A percentile compares a stretch with the other conserved stretches of the same genome.
These are phyloP conservation scores for Ariopsis seemanni DNA, from an alignment of 2,113 vertebrate genomes.

Conservation along the genomic window DNA sequence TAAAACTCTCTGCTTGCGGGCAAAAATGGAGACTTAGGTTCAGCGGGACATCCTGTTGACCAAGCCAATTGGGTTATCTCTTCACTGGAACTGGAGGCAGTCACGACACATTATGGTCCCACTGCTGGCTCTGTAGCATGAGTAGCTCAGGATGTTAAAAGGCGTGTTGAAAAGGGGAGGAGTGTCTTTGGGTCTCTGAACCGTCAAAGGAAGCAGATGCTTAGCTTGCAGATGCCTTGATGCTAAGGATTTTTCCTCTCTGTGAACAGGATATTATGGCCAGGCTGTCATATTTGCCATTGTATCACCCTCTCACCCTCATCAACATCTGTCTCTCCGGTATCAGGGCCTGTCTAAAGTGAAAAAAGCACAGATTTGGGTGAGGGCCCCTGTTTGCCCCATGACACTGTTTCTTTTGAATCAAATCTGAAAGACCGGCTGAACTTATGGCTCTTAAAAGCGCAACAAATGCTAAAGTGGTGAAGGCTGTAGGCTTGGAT, in stretches of 20 bases:
- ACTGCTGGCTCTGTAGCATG: slow-evolving; percentile 63
- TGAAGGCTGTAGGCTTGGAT: slow-evolving; percentile 22
- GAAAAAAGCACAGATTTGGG: slow-evolving; percentile 17
- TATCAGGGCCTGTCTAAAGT: slow-evolving; percentile 50
- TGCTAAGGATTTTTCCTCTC: slow-evolving; percentile 43
- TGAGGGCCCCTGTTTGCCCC: slow-evolving; percentile 12
- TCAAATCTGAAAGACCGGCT: background rate
- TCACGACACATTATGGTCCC: slow-evolving; percentile 63
- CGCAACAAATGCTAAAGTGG: slow-evolving; percentile 26
- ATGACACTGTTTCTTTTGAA: background rate
- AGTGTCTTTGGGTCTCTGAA: slow-evolving; percentile 54
- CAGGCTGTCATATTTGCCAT: slow-evolving; percentile 55
- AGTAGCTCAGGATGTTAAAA: slow-evolving; percentile 43
- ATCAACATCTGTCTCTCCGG: slow-evolving; percentile 62
- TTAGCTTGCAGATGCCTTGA: slow-evolving; percentile 1
- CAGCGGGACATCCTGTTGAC: slow-evolving; percentile 51
- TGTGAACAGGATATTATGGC: slow-evolving; percentile 66
- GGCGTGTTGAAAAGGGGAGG: slow-evolving; percentile 54
- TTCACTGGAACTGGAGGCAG: slow-evolving; percentile 61
- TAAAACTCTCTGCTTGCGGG: slow-evolving; percentile 48
- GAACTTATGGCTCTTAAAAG: slow-evolving; percentile 9
- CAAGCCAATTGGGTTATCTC: slow-evolving; percentile 62
- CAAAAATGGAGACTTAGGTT: slow-evolving; percentile 44
- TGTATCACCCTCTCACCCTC: slow-evolving; percentile 61
- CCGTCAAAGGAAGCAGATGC: slow-evolving; percentile 67